Evolutionary conservation across 2,797 vertebrate species (phyloP).

Genomic region (Typhlichthys eigenmanni): DNA sequence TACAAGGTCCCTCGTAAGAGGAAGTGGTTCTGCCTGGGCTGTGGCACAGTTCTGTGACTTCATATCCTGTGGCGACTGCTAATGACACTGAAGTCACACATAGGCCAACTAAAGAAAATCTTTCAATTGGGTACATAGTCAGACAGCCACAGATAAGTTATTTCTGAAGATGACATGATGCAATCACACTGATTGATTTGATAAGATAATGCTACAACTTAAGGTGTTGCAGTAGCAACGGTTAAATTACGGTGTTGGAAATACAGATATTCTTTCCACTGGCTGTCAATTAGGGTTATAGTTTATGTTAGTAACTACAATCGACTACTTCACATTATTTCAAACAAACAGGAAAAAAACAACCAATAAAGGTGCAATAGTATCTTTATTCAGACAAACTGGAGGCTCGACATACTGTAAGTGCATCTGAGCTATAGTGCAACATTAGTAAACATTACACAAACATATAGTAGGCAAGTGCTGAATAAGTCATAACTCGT

Average conservation of each 20-base stretch:
- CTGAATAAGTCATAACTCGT: neutral
- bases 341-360: conserved; percentile 2
- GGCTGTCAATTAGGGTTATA: too few relatives aligned
- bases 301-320: too few relatives aligned
- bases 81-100: conserved; percentile 37
- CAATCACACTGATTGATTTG: conserved; percentile 5
- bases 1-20: conserved; percentile 37
- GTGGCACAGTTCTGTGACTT: conserved; percentile 45
- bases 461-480: neutral
- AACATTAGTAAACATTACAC: conserved; percentile 2
- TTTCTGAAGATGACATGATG: conserved; percentile 5
- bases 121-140: too few relatives aligned
- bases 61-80: conserved; percentile 59
- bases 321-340: neutral
- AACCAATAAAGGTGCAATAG: conserved; percentile 24
- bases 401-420: conserved; percentile 16
- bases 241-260: too few relatives aligned
- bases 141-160: too few relatives aligned
- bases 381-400: conserved; percentile 54
- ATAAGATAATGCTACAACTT: too few relatives aligned
- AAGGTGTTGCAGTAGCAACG: too few relatives aligned
- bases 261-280: too few relatives aligned
- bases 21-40: conserved; percentile 59
- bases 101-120: neutral
- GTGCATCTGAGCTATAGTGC: neutral